Base-by-base conservation (phyloP, 2,113 vertebrate genomes). In the Tachuris rubrigastra region DNA sequence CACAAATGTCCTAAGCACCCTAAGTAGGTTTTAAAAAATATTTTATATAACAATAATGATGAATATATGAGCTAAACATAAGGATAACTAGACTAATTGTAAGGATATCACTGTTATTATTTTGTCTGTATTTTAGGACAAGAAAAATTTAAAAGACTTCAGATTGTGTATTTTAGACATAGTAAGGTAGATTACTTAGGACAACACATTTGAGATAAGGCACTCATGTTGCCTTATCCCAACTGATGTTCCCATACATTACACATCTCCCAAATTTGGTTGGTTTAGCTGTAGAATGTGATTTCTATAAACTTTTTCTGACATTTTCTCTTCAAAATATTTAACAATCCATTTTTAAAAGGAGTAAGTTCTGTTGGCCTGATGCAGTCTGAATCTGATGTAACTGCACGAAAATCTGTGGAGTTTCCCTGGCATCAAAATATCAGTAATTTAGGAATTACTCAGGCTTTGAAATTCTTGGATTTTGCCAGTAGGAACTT, bases 351-450 rank as follows among this genome's bases (percentile, higher is more conserved):
- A 24, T 84, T 86, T 92, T 75, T 41, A 60, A 53, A 25, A 87
- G 77, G 31, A 65, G 31, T 30, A 58, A 56, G 18, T 76, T 86
- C 30, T 67, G 27, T 42, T 46, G 28, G 55, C 83, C 71, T 39
- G 6, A 39, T 73, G 60, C n/a, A 87, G 23, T 23, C 66, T 49
- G 24, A 73, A 23, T 58, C 79, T 93, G 44, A 63, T 84, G 46
- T 58, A 91, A 90, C 39, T 75, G 65, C 84, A 50, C 33, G 37
- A 91, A 69, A 87, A 88, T 66, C 62, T 53, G 10, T 66, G 95
- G 94, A 93, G 82, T 96, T 97, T 94, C 96, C 95, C 93, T 96
- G 95, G 90, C 90, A 58, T 82, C 4, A 33, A 85, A 92, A 81
- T 11, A 78, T 25, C 30, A 77, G 52, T 27, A 90, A 87, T 93